Conservation (phyloP, 2,888 invertebrate species). For the Hanleya hanleyi region DNA sequence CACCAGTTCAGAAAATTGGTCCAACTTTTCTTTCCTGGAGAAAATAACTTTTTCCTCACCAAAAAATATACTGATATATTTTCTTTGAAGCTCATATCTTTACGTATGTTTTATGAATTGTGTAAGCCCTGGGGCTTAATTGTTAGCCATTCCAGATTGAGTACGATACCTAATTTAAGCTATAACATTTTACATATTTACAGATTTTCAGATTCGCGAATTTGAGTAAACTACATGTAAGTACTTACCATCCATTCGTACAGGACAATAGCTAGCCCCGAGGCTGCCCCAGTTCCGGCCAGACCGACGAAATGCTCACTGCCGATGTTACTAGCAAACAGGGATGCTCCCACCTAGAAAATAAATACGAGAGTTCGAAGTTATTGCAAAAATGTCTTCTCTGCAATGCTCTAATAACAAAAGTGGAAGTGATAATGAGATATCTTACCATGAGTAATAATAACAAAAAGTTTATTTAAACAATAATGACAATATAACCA, state of each 20-base stretch:
- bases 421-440: neutral
- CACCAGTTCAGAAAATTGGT: neutral
- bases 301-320: constrained; percentile 75
- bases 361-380: neutral
- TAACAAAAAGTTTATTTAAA: too few species aligned
- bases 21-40: neutral
- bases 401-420: neutral
- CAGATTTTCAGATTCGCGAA: neutral
- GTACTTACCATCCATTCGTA: constrained; percentile 72
- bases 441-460: too few species aligned
- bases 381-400: neutral
- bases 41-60: too few species aligned
- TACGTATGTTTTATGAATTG: too few species aligned
- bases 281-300: constrained; percentile 74
- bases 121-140: too few species aligned
- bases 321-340: constrained; percentile 75
- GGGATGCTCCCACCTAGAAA: constrained; percentile 67
- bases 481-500: too few species aligned
- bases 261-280: constrained; percentile 72
- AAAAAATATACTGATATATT: too few species aligned
- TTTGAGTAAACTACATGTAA: too few species aligned
- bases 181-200: too few species aligned
- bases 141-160: too few species aligned
- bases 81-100: too few species aligned
- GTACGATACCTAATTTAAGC: too few species aligned